These are phyloP conservation scores for Megaceryle maxima DNA, from an alignment of 2,113 vertebrate species.

Conservation along the genomic window DNA sequence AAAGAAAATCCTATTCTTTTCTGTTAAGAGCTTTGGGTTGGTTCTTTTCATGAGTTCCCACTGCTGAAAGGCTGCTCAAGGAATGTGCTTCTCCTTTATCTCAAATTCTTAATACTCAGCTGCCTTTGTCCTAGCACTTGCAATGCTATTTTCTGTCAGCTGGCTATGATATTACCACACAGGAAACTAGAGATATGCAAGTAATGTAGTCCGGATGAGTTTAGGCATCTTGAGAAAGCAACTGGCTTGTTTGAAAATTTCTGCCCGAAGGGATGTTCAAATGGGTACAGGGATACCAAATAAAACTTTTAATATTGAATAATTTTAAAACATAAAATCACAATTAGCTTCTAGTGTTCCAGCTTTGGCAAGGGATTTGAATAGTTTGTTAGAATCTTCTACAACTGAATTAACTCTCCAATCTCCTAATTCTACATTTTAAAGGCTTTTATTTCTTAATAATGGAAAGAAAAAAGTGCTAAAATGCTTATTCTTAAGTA, in stretches of 20 bases:
- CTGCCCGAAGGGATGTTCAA: slow-evolving; percentile 13
- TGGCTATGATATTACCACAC: background rate
- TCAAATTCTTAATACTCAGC: background rate
- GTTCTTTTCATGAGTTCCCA: background rate
- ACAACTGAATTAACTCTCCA: background rate
- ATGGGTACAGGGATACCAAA: background rate
- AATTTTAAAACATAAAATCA: slow-evolving; percentile 11
- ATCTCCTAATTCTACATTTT: background rate
- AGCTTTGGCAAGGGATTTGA: background rate
- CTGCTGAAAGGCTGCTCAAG: background rate
- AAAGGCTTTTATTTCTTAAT: background rate
- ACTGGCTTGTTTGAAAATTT: background rate
- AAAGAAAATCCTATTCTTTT: background rate
- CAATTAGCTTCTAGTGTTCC: background rate
- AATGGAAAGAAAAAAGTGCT: background rate
- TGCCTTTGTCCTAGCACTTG: background rate
- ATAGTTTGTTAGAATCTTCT: background rate
- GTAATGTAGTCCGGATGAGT: background rate
- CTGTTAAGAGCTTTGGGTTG: background rate
- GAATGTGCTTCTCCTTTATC: background rate
- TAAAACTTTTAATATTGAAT: background rate
- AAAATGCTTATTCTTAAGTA: background rate
- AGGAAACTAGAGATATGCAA: background rate
- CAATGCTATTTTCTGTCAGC: background rate
- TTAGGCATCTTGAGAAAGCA: background rate